Conservation (phyloP, 2,113 vertebrate species). For the Potamarius usumacintae region DNA sequence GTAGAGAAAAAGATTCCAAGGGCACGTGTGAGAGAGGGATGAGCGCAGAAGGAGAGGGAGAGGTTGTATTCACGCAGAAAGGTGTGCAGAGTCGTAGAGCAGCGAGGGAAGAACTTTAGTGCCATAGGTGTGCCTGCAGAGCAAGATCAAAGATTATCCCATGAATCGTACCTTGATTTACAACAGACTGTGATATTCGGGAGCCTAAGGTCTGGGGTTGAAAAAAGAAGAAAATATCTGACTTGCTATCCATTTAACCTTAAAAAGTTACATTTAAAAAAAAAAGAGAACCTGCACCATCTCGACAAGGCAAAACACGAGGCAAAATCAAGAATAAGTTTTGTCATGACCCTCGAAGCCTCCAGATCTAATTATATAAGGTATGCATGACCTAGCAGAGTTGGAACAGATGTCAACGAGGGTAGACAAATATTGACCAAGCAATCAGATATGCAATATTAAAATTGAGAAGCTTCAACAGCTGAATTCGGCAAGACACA, state of each 20-base stretch:
- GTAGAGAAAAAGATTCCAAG: slow-evolving; percentile 85
- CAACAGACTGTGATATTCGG: neutral
- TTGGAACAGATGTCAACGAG: neutral
- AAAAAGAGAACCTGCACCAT: neutral
- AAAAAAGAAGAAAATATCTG: neutral
- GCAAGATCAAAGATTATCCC: neutral
- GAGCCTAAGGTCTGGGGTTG: neutral
- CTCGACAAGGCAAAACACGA: neutral
- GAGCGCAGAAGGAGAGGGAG: slow-evolving; percentile 82
- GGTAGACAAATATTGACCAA: neutral
- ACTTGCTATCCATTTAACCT: neutral
- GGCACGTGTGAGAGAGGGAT: slow-evolving; percentile 80
- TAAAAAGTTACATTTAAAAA: neutral
- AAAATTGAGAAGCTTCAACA: neutral
- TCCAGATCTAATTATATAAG: neutral
- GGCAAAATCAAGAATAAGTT: neutral
- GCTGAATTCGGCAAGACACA: neutral
- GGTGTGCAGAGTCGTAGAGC: slow-evolving; percentile 70
- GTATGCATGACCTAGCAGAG: neutral
- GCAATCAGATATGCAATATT: neutral
- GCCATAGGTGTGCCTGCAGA: slow-evolving; percentile 81
- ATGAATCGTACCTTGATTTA: neutral
- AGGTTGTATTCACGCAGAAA: slow-evolving; percentile 90
- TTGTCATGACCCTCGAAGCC: neutral
- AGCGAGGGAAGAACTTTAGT: slow-evolving; percentile 83